Conservation (phyloP, 2,113 vertebrate species). For the Cynocephalus volans region DNA sequence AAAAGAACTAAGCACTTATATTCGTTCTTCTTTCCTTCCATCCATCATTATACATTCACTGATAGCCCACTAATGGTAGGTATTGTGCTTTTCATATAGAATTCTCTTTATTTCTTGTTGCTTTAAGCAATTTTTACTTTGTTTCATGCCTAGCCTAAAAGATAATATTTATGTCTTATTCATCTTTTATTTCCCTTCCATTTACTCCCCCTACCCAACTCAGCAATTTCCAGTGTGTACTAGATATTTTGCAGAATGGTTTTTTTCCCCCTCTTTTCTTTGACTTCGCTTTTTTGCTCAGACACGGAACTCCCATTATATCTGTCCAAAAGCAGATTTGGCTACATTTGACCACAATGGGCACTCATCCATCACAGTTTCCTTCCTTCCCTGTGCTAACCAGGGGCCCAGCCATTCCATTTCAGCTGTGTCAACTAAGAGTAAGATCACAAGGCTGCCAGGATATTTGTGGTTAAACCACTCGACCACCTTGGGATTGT, state of each 20-base stretch:
- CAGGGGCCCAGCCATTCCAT: constrained; percentile 69
- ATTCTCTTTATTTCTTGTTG: background rate
- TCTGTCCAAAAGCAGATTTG: constrained; percentile 23
- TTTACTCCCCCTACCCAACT: background rate
- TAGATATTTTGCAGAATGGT: constrained; percentile 30
- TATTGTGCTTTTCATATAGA: background rate
- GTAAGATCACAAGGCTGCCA: constrained; percentile 73
- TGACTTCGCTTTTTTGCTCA: background rate
- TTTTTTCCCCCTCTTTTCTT: background rate
- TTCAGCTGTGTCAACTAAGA: constrained; percentile 83
- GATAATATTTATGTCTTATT: constrained; percentile 24
- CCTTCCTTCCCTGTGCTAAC: constrained; percentile 61
- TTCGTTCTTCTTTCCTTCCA: background rate
- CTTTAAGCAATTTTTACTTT: constrained; percentile 8
- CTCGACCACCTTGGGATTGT: constrained; percentile 84
- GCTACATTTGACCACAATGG: constrained; percentile 18
- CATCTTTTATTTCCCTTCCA: background rate
- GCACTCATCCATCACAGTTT: constrained; percentile 56
- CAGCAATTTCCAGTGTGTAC: background rate
- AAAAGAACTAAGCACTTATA: background rate
- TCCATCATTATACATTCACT: background rate
- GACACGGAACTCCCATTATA: background rate
- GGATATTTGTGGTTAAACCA: constrained; percentile 88
- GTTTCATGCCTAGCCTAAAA: background rate
- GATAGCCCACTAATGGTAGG: background rate